phyloP scores from a whole-genome alignment of 2,113 vertebrate genomes.

The Mellivora capensis region DNA sequence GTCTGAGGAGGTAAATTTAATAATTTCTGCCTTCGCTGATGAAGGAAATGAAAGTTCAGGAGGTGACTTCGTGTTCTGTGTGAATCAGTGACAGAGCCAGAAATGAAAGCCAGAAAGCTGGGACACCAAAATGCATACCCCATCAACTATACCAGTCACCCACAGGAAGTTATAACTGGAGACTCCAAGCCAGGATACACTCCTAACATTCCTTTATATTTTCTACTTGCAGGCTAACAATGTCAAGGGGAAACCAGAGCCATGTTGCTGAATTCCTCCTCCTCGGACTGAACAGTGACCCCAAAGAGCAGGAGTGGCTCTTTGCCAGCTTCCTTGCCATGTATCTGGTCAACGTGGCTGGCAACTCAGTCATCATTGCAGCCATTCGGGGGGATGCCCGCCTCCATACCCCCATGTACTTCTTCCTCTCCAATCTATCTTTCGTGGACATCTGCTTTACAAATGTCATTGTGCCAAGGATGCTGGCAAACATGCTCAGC shows the following conservation, averaged over 20 bases:
- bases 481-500: conserved; percentile 49
- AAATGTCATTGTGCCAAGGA: conserved; percentile 38
- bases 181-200: background rate
- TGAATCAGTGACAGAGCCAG: background rate
- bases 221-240: background rate
- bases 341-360: conserved; percentile 58
- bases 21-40: background rate
- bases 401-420: conserved; percentile 68
- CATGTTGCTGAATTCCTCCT: conserved; percentile 52
- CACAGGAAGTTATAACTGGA: background rate
- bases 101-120: background rate
- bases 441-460: conserved; percentile 64
- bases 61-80: background rate
- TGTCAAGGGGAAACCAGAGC: conserved; percentile 28
- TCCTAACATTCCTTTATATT: background rate
- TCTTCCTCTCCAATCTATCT: conserved; percentile 63
- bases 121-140: background rate
- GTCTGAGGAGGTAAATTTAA: background rate
- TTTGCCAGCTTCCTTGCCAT: conserved; percentile 47
- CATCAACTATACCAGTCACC: background rate
- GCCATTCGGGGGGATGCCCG: background rate
- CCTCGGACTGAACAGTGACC: conserved; percentile 44
- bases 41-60: background rate
- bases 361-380: conserved; percentile 60
- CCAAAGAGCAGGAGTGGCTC: conserved; percentile 40